phyloP scores from a whole-genome alignment of 2,888 invertebrate genomes.

The Herminia tarsipennalis region DNA sequence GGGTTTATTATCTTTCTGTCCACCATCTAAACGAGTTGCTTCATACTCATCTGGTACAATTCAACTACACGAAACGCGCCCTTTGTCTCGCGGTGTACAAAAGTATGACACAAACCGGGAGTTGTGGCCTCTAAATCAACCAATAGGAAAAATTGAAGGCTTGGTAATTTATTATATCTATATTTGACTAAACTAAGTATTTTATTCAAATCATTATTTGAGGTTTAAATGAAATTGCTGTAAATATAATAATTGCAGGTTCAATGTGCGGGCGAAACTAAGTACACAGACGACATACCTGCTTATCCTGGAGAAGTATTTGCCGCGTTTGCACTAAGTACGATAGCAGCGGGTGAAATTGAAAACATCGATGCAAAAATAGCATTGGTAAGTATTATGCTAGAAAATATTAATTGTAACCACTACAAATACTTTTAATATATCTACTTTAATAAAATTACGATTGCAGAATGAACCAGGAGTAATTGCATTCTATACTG shows the following conservation, averaged over 20 bases:
- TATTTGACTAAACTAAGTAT: too few species aligned
- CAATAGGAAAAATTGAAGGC: conserved; percentile 84
- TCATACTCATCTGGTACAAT: too few species aligned
- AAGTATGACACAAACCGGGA: conserved; percentile 85
- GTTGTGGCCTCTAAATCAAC: conserved; percentile 87
- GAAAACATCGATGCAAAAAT: conserved; percentile 82
- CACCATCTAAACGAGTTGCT: too few species aligned
- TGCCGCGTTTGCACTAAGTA: conserved; percentile 86
- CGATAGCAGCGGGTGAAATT: conserved; percentile 82
- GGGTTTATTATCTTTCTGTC: too few species aligned
- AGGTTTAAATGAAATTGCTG: too few species aligned
- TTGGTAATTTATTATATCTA: too few species aligned
- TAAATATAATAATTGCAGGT: too few species aligned
- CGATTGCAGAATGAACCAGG: conserved; percentile 85
- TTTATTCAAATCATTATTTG: too few species aligned
- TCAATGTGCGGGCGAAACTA: conserved; percentile 88
- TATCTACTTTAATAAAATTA: too few species aligned
- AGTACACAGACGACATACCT: conserved; percentile 87
- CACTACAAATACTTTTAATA: too few species aligned
- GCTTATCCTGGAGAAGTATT: conserved; percentile 86
- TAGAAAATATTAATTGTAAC: too few species aligned
- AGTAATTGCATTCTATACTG: conserved; percentile 86
- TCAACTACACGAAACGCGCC: too few species aligned
- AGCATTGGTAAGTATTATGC: conserved; percentile 84
- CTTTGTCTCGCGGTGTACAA: conserved; percentile 85